phyloP scores from a whole-genome alignment of 2,113 vertebrate species.

The Coregonus clupeaformis region DNA sequence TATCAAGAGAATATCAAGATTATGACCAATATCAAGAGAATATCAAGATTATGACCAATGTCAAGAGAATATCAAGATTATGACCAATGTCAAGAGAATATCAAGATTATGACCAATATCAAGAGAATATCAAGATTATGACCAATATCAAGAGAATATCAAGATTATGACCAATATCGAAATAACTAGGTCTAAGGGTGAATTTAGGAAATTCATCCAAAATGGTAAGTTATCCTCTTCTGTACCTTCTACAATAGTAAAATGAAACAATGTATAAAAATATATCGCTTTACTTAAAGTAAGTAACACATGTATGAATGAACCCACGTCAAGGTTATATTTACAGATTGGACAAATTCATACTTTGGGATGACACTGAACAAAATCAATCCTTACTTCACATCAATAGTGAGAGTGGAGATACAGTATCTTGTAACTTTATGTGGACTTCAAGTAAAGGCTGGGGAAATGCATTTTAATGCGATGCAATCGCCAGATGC shows the following conservation, averaged over 20 bases:
- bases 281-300: slow-evolving; percentile 57
- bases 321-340: slow-evolving; percentile 22
- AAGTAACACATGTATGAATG: slow-evolving; percentile 48
- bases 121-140: slow-evolving; percentile 13
- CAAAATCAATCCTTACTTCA: slow-evolving; percentile 25
- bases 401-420: neutral
- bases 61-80: slow-evolving; percentile 19
- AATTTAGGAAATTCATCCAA: neutral
- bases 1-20: slow-evolving; percentile 18
- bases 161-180: slow-evolving; percentile 7
- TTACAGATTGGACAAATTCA: slow-evolving; percentile 24
- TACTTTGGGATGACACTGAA: neutral
- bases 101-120: slow-evolving; percentile 12
- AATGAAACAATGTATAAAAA: slow-evolving; percentile 51
- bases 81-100: slow-evolving; percentile 5
- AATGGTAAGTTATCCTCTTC: neutral
- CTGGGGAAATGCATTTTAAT: neutral
- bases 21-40: slow-evolving; percentile 8
- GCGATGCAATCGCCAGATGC: neutral
- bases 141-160: slow-evolving; percentile 15
- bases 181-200: slow-evolving; percentile 13
- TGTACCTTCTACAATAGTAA: slow-evolving; percentile 24
- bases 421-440: slow-evolving; percentile 8
- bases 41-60: slow-evolving; percentile 7
- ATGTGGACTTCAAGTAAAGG: no score